A percentile compares a stretch with the other conserved stretches of the same genome.
Conservation (phyloP, 2,888 invertebrate species). For the Dione juno region DNA sequence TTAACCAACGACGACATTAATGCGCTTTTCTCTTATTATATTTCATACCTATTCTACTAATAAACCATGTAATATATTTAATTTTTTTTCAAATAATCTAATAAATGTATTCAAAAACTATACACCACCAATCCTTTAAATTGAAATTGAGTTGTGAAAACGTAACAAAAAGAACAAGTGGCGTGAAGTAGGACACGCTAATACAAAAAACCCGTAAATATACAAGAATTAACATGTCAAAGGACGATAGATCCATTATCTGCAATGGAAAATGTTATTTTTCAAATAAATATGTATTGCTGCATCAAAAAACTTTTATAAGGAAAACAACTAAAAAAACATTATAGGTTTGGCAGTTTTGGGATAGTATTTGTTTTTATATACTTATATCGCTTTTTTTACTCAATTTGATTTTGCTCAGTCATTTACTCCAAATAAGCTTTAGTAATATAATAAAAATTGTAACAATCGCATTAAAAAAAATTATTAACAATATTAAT, state of each 20-base stretch:
- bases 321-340: constrained; percentile 2
- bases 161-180: constrained; percentile 1
- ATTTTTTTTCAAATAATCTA: too few species aligned
- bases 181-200: constrained; percentile 25
- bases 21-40: too few species aligned
- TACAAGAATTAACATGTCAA: constrained; percentile 37
- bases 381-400: not conserved
- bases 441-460: not conserved
- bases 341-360: not conserved
- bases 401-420: too few species aligned
- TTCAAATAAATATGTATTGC: constrained; percentile 20
- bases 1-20: too few species aligned
- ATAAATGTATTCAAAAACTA: not conserved
- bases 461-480: too few species aligned
- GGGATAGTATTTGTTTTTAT: not conserved
- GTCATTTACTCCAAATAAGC: not conserved
- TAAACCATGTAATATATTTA: too few species aligned
- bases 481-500: too few species aligned
- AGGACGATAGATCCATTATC: constrained; percentile 31
- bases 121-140: not conserved
- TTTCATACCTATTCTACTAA: too few species aligned
- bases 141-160: constrained; percentile 15
- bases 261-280: constrained; percentile 20
- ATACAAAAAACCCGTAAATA: constrained; percentile 30
- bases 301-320: constrained; percentile 8